Percentiles rank a stretch among this genome's conserved stretches.
phyloP scores from a whole-genome alignment of 2,113 vertebrate species.

The Genyomyrus donnyi region DNA sequence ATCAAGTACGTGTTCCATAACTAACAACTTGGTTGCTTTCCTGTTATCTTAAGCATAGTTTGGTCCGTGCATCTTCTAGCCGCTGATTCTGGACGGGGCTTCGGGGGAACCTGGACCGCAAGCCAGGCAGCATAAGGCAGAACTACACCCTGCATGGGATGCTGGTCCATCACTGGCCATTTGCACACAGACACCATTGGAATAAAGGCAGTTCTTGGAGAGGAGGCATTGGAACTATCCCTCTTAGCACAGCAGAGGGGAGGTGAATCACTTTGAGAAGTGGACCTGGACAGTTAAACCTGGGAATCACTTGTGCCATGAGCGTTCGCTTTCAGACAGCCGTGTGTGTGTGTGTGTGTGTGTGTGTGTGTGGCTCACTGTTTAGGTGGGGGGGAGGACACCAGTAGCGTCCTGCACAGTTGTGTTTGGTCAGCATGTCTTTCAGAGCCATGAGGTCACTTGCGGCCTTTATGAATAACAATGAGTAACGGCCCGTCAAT shows the following conservation, averaged over 20 bases:
- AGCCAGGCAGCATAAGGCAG: too few relatives aligned
- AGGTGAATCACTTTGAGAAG: not conserved
- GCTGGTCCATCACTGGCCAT: not conserved
- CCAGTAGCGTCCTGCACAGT: not conserved
- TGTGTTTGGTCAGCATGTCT: not conserved
- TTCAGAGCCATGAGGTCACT: not conserved
- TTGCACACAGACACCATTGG: not conserved
- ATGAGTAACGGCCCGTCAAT: not conserved
- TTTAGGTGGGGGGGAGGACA: not conserved
- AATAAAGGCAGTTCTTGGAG: not conserved
- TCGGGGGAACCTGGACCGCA: not conserved
- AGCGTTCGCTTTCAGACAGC: not conserved
- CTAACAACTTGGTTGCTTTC: not conserved
- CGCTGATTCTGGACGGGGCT: not conserved
- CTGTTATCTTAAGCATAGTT: not conserved
- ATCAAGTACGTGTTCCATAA: not conserved
- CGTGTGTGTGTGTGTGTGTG: not conserved
- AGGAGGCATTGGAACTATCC: not conserved
- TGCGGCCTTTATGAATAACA: not conserved
- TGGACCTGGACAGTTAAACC: not conserved
- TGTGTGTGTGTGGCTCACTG: not conserved
- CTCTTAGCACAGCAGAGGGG: not conserved
- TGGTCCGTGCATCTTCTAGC: not conserved
- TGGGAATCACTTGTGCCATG: not conserved
- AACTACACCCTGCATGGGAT: too few relatives aligned